A percentile compares a stretch with the other conserved stretches of the same genome.
Evolutionary conservation across 2,113 vertebrate species (phyloP).

Genomic region (Xiphophorus hellerii): DNA sequence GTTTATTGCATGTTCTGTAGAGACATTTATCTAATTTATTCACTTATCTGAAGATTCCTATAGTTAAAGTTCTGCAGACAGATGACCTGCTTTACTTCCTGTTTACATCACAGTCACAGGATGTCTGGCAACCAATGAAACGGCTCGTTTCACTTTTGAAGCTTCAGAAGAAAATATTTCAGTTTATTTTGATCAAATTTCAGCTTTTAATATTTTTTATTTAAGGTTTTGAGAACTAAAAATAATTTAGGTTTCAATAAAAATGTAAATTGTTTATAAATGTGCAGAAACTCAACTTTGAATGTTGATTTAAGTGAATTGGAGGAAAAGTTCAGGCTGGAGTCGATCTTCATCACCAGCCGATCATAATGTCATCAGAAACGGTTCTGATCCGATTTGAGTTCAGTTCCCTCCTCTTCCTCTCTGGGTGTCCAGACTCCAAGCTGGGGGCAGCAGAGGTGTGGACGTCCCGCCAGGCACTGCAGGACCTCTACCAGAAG

Average conservation of each 20-base stretch:
- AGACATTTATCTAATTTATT: no score
- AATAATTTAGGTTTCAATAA: not conserved
- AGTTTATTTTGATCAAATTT: not conserved
- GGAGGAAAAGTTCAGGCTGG: no score
- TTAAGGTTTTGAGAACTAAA: not conserved
- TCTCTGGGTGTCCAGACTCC: conserved; percentile 77
- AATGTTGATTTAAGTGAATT: no score
- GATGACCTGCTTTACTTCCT: not conserved
- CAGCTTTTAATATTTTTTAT: not conserved
- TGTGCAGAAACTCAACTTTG: no score
- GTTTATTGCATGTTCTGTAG: no score
- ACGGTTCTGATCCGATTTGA: no score
- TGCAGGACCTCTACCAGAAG: conserved; percentile 99
- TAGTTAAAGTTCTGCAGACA: no score
- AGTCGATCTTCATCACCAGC: no score
- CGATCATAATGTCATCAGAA: no score
- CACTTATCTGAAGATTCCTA: no score
- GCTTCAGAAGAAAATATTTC: not conserved
- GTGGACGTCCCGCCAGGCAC: conserved; percentile 97
- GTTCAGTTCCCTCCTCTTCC: no score
- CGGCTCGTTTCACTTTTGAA: not conserved
- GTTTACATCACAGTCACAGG: not conserved
- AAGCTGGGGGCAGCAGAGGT: conserved; percentile 96
- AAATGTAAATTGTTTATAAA: no score
- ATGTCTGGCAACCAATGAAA: not conserved